phyloP scores from a whole-genome alignment of 2,113 vertebrate species.

The Campylomormyrus numenius region DNA sequence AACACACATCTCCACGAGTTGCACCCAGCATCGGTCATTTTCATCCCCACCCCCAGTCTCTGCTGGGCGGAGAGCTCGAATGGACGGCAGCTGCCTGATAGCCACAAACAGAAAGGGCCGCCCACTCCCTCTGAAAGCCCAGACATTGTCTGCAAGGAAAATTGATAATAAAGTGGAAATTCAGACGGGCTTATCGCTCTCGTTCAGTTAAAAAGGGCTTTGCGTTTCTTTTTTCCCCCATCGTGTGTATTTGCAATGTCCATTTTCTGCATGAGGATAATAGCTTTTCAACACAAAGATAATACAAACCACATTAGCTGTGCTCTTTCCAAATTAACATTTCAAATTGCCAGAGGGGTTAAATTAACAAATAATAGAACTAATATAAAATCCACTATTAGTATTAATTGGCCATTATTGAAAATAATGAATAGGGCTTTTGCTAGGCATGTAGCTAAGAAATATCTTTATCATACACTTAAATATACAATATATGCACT shows the following conservation, averaged over 20 bases:
- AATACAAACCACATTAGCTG: constrained; percentile 15
- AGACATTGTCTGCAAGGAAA: constrained; percentile 31
- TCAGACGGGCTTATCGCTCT: constrained; percentile 36
- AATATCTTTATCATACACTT: neutral
- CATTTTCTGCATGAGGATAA: constrained; percentile 37
- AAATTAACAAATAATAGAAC: constrained; percentile 2
- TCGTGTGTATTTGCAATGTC: constrained; percentile 20
- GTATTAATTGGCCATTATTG: neutral
- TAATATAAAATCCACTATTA: neutral
- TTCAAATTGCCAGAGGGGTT: constrained; percentile 7
- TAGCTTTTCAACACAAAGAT: constrained; percentile 36
- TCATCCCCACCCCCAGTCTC: constrained; percentile 23
- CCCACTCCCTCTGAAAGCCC: constrained; percentile 37
- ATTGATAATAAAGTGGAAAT: constrained; percentile 37
- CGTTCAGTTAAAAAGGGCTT: constrained; percentile 35
- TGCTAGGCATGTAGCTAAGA: neutral
- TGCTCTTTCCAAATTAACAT: constrained; percentile 1
- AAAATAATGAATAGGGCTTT: neutral
- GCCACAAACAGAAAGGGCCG: constrained; percentile 31
- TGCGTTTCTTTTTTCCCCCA: constrained; percentile 15
- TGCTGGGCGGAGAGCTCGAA: constrained; percentile 3
- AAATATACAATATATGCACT: neutral
- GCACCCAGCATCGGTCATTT: constrained; percentile 27
- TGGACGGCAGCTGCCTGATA: constrained; percentile 27
- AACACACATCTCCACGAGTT: neutral